These are phyloP conservation scores for Psylliodes chrysocephalus DNA, from an alignment of 2,888 invertebrate species.

Conservation along the genomic window DNA sequence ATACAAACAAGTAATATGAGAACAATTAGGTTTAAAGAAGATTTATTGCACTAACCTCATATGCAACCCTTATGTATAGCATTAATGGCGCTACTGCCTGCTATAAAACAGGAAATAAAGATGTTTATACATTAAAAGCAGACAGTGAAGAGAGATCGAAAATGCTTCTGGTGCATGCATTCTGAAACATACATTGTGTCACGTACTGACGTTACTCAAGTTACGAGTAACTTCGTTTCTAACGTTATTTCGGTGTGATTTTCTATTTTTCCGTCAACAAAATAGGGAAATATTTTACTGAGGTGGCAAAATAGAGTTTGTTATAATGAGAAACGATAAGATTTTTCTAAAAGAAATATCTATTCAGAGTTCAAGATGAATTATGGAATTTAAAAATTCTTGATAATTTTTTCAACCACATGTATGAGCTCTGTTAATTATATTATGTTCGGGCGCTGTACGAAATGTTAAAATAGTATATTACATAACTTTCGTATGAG, in stretches of 20 bases:
- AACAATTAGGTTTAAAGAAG: too few relatives aligned
- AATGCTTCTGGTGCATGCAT: constrained; percentile 41
- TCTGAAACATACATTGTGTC: constrained; percentile 50
- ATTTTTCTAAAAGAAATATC: too few relatives aligned
- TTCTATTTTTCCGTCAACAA: constrained; percentile 38
- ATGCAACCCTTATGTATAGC: too few relatives aligned
- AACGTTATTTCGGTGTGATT: constrained; percentile 47
- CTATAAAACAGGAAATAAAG: not conserved
- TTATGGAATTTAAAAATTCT: too few relatives aligned
- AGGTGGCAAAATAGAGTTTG: not conserved
- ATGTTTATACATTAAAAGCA: constrained; percentile 16
- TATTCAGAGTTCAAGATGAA: too few relatives aligned
- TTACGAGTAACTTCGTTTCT: constrained; percentile 45
- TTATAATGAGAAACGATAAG: not conserved
- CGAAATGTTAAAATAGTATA: too few relatives aligned
- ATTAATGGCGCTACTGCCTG: not conserved
- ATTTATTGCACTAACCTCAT: too few relatives aligned
- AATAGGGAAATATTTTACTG: constrained; percentile 5
- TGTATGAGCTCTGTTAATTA: too few relatives aligned
- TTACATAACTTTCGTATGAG: too few relatives aligned
- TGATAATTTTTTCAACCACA: too few relatives aligned
- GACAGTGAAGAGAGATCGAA: constrained; percentile 19
- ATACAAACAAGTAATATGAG: too few relatives aligned
- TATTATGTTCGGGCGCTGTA: too few relatives aligned
- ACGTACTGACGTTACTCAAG: constrained; percentile 52